Conservation (phyloP, 2,797 vertebrate species). For the Pristis pectinata region DNA sequence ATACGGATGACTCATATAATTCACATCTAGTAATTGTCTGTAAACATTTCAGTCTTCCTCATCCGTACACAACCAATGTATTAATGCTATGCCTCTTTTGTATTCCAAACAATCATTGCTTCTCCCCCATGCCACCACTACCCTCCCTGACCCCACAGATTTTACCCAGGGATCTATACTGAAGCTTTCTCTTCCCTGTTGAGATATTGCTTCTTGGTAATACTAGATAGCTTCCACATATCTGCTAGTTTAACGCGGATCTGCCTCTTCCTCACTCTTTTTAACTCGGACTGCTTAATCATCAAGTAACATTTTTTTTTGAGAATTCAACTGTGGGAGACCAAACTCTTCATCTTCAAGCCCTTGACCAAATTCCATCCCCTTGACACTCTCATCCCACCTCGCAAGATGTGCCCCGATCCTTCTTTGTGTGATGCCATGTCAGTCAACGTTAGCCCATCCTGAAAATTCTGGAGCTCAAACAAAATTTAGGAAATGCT, state of each 20-base stretch:
- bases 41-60: neutral
- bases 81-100: neutral
- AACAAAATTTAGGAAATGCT: neutral
- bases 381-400: neutral
- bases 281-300: neutral
- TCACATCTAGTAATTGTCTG: no score
- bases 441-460: no score
- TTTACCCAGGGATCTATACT: neutral
- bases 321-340: neutral
- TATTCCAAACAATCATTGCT: neutral
- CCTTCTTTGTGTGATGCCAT: no score
- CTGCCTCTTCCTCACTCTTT: neutral
- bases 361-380: no score
- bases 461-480: neutral
- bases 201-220: neutral
- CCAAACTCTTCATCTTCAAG: neutral
- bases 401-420: neutral
- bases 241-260: no score
- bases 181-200: neutral
- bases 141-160: no score
- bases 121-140: no score
- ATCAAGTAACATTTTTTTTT: neutral
- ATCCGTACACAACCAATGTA: neutral
- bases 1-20: neutral
- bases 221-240: neutral